phyloP scores from a whole-genome alignment of 1,140 invertebrate genomes.

The Dinoponera quadriceps region DNA sequence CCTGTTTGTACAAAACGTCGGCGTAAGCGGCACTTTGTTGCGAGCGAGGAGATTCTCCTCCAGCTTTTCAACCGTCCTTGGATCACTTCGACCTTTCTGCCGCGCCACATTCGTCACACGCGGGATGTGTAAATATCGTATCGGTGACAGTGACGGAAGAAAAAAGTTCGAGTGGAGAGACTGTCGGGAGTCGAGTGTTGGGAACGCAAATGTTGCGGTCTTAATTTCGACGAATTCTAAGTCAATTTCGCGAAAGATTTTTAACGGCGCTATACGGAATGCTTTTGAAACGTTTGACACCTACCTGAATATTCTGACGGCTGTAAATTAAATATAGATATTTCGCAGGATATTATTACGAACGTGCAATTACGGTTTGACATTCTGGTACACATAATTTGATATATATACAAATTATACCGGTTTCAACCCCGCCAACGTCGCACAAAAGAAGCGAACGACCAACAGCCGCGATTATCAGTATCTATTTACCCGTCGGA shows the following conservation, averaged over 20 bases:
- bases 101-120: slow-evolving; percentile 6
- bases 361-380: too few species aligned
- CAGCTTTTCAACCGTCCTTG: not conserved
- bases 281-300: too few species aligned
- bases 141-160: not conserved
- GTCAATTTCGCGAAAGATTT: too few species aligned
- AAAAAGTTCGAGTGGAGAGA: too few species aligned
- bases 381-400: not conserved
- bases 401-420: not conserved
- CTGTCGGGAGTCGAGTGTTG: too few species aligned
- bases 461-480: not conserved
- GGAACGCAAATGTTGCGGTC: too few species aligned
- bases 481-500: slow-evolving; percentile 25
- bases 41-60: slow-evolving; percentile 15
- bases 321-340: too few species aligned
- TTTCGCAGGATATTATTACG: too few species aligned
- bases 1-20: slow-evolving; percentile 73
- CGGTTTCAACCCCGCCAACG: not conserved
- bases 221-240: too few species aligned
- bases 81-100: slow-evolving; percentile 47
- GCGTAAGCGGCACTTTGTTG: slow-evolving; percentile 57
- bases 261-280: too few species aligned
- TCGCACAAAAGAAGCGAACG: not conserved
- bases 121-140: not conserved
- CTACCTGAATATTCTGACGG: too few species aligned